phyloP scores from a whole-genome alignment of 2,113 vertebrate species.

The Eira barbara region DNA sequence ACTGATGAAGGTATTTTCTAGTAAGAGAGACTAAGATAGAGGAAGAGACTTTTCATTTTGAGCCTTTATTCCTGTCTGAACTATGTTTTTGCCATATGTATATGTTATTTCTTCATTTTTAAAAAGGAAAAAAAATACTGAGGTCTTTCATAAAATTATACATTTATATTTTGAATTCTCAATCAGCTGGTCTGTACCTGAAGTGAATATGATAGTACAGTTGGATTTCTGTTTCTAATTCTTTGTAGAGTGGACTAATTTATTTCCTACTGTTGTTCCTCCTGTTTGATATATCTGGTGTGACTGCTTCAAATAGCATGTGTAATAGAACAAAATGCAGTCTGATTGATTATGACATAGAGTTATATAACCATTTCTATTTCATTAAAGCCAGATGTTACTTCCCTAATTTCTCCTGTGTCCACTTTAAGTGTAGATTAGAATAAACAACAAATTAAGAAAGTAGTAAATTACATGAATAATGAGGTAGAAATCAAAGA shows the following conservation, averaged over 20 bases:
- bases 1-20: neutral
- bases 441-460: constrained; percentile 6
- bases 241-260: neutral
- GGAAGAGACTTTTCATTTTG: neutral
- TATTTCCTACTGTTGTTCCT: neutral
- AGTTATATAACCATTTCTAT: neutral
- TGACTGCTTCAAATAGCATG: neutral
- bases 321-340: neutral
- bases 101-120: neutral
- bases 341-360: neutral
- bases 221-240: neutral
- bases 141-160: neutral
- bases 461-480: neutral
- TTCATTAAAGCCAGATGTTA: neutral
- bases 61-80: neutral
- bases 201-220: neutral
- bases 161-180: neutral
- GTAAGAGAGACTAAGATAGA: neutral
- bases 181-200: neutral
- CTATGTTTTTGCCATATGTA: neutral
- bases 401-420: neutral
- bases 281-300: neutral
- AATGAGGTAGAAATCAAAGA: neutral
- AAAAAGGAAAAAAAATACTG: neutral
- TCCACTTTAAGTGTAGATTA: neutral